phyloP scores from a whole-genome alignment of 2,113 vertebrate genomes.

The Heterotilapia buettikoferi region DNA sequence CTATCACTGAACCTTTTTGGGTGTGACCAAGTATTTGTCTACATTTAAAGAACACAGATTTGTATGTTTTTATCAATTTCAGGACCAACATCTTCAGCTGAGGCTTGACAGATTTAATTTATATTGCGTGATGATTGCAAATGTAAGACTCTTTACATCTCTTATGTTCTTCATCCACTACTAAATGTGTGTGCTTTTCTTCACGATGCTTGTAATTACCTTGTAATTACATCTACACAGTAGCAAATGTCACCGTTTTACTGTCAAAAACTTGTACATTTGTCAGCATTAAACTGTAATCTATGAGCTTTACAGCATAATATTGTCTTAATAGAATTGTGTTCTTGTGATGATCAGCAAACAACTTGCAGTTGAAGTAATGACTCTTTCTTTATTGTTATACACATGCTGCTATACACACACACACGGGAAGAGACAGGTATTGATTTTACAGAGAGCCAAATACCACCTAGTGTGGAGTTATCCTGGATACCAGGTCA shows the following conservation, averaged over 20 bases:
- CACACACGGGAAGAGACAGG: conserved; percentile 33
- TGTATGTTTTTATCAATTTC: background rate
- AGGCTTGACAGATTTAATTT: background rate
- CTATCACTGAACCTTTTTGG: background rate
- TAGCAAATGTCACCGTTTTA: background rate
- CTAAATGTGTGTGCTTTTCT: background rate
- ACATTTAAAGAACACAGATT: background rate
- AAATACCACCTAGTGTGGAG: conserved; percentile 53
- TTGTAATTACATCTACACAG: background rate
- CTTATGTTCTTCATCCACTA: background rate
- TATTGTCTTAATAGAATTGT: background rate
- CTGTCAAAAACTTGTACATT: background rate
- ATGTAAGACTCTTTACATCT: background rate
- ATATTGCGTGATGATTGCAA: background rate
- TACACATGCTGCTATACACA: conserved; percentile 63
- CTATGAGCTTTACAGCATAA: background rate
- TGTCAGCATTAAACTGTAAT: background rate
- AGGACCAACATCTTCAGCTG: background rate
- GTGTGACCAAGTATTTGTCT: background rate
- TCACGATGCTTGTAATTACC: background rate
- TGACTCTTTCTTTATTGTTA: conserved; percentile 64
- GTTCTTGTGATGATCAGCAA: background rate
- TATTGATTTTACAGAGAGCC: conserved; percentile 48
- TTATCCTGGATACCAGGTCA: conserved; percentile 74
- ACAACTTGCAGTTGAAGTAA: background rate